Base-by-base conservation (phyloP, 2,888 invertebrate species). In the Dione vanillae region DNA sequence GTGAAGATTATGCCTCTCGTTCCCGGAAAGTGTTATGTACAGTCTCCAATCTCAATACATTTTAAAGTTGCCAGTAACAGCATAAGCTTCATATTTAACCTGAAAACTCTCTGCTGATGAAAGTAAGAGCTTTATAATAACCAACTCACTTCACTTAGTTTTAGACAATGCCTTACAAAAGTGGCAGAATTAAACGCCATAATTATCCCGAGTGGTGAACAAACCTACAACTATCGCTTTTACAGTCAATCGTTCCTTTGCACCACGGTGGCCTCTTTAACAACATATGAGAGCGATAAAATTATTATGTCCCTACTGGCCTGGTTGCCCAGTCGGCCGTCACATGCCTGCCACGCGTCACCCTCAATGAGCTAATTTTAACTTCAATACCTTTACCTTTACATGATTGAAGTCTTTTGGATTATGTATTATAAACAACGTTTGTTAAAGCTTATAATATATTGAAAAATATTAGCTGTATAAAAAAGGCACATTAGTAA, bases 331-430 rank as follows among this genome's bases (percentile, higher is more conserved):
- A 67, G 20, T 37, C 68, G 68, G 62, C 68, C 68, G 62, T 54
- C 68, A 9, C 68, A 64, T 54, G 54, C 61, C 68, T 71, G 37
- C 40, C 49, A 67, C 45, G 71, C 71, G 67, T 65, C 67, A 54
- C 71, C 64, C 64, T 67, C 58, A 68, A 68, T 71, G 71, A 59
- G 65, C 43, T 71, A 71, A 67, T 71, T 71, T 71, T 71, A 71
- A 71, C 71, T 64, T 71, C 71, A 71, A 71, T 71, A 35, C 37
- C 49, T 64, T 64, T 64, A 49, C 40, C 49, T 64, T 47, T 64
- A 62, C 41, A 61, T 61, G 45, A 61, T 61, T 45, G 61, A 45
- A 61, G 45, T 61, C 61, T n/a, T 61, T 61, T 61, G 61, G 43
- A 45, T 61, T 45, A 61, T 61, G 27, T 61, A 45, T 61, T 61